These are phyloP conservation scores for Epistrophella euchroma DNA, from an alignment of 2,888 invertebrate genomes.

Conservation along the genomic window DNA sequence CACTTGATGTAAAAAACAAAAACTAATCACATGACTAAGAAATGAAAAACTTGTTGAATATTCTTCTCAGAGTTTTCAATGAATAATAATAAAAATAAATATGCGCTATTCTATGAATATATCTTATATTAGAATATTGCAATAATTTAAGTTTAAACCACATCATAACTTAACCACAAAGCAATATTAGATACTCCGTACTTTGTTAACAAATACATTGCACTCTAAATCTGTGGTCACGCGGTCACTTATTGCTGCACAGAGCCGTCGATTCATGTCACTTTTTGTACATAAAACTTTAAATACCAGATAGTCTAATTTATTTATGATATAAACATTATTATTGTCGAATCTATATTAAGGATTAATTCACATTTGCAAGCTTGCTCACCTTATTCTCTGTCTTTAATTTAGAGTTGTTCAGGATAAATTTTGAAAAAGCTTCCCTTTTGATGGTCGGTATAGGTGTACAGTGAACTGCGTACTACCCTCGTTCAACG, in stretches of 20 bases:
- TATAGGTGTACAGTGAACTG: conserved; percentile 40
- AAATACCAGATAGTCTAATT: not conserved
- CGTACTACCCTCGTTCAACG: conserved; percentile 61
- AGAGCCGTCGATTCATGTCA: conserved; percentile 35
- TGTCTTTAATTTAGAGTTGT: not conserved
- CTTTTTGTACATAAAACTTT: not conserved
- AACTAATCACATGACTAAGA: conserved; percentile 1
- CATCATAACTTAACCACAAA: conserved; percentile 37
- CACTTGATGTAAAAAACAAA: conserved; percentile 44
- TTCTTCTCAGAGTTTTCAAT: conserved; percentile 5
- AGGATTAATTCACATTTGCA: not conserved
- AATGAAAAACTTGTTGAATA: conserved; percentile 11
- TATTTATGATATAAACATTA: no score
- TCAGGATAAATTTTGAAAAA: not conserved
- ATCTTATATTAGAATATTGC: conserved; percentile 18
- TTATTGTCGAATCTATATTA: not conserved
- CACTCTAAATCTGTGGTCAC: conserved; percentile 50
- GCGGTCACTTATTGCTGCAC: conserved; percentile 63
- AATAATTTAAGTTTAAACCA: conserved; percentile 42
- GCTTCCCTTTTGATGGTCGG: conserved; percentile 1
- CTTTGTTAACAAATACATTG: conserved; percentile 38
- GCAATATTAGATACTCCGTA: conserved; percentile 21
- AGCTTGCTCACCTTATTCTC: conserved; percentile 10
- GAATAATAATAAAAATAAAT: conserved; percentile 1
- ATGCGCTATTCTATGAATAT: not conserved